Evolutionary conservation across 2,888 invertebrate species (phyloP), one percentile per base, ranked within the genome.

Genomic region (Cyclophora punctaria): DNA sequence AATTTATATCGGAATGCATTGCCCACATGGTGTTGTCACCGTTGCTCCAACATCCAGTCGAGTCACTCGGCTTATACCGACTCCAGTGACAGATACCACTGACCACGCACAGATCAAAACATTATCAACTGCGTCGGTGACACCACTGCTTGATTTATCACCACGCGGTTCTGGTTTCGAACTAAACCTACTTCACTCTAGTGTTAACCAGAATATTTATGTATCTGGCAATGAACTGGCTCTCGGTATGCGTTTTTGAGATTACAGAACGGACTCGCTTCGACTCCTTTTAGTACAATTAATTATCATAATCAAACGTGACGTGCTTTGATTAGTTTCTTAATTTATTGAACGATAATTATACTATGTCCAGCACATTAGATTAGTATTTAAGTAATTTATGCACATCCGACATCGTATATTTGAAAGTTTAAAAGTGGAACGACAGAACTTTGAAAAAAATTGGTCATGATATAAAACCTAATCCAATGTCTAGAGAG

Each of bases 401-500:
- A 20, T 20, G 20, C 20, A 20, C 20, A 20, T 20, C 20, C 20
- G 20, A 20, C 20, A 20, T 20, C 20, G 20, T 20, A 20, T 20
- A 5, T 37, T 37, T 37, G 4, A 37, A 37, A 37, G 37, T 37
- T 37, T 37, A 37, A 4, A 37, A 37, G 37, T 37, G 4, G 4
- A 37, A 48, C 50, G 57, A 57, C 53, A 54, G 52, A 57, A 59
- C 53, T 52, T 37, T 37, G 37, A 37, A 37, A 37, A 37, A 20
- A 20, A 20, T 20, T 20, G 20, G 20, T 20, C 48, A 52, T 54
- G 55, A 63, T 57, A 65, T 67, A 68, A 63, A 20, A 66, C 65
- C 67, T 59, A 51, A 52, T 49, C 54, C 51, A 56, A 56, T 55
- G 48, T 52, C 53, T 5, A 37, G 5, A 37, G 57, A 59, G 58